Percentiles rank a stretch among this genome's conserved stretches.
Evolutionary conservation across 2,888 invertebrate genomes (phyloP).

Genomic region (Melanchra persicariae): DNA sequence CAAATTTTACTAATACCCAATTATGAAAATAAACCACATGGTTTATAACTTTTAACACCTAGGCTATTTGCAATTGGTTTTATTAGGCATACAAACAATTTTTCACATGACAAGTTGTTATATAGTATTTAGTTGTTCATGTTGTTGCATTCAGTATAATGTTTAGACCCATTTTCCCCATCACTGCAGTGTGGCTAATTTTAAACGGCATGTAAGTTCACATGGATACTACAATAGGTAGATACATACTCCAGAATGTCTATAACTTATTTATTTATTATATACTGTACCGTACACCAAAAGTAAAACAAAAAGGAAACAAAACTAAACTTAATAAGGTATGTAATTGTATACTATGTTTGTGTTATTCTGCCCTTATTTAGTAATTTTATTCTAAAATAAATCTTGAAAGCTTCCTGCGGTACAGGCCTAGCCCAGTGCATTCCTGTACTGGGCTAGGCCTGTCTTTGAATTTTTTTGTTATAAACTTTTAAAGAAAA

Average conservation of each 20-base stretch:
- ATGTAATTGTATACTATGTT: no score
- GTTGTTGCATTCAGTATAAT: neutral
- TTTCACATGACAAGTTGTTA: slow-evolving; percentile 23
- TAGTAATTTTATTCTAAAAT: no score
- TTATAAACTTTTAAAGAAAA: no score
- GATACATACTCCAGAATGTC: neutral
- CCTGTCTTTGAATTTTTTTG: no score
- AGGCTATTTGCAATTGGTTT: neutral
- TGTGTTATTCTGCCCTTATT: no score
- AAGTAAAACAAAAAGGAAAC: no score
- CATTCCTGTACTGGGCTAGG: no score
- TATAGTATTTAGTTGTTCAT: slow-evolving; percentile 7
- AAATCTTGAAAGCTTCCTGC: no score
- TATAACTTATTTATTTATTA: no score
- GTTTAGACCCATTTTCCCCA: neutral
- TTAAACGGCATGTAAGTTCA: neutral
- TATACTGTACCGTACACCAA: no score
- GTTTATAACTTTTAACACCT: slow-evolving; percentile 15
- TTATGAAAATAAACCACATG: slow-evolving; percentile 15
- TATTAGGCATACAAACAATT: neutral
- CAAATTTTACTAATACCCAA: neutral
- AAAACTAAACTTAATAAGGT: no score
- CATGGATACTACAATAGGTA: neutral
- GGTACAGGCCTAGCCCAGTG: no score
- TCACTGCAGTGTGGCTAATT: neutral